A percentile compares a stretch with the other conserved stretches of the same genome.
These are phyloP conservation scores for Digitonthophagus gazella DNA, from an alignment of 2,888 invertebrate species.

Conservation along the genomic window DNA sequence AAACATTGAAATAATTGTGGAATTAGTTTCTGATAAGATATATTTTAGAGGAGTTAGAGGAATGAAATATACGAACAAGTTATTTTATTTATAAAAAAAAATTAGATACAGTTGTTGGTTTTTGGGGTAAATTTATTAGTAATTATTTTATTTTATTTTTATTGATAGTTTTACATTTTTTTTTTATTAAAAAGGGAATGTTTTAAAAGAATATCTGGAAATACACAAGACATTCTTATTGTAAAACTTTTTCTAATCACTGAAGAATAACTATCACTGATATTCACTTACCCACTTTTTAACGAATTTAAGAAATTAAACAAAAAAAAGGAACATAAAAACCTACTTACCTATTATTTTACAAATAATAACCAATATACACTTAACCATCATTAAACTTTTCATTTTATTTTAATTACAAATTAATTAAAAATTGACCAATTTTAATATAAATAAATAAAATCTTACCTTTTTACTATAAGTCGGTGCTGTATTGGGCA, in stretches of 20 bases:
- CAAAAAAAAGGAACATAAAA: conserved; percentile 18
- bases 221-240: not conserved
- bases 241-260: too few relatives aligned
- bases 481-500: conserved; percentile 26
- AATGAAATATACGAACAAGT: too few relatives aligned
- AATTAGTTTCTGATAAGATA: not conserved
- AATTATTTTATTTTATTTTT: too few relatives aligned
- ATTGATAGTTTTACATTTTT: not conserved
- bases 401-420: too few relatives aligned
- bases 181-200: too few relatives aligned
- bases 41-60: not conserved
- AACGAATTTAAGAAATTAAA: not conserved
- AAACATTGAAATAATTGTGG: not conserved
- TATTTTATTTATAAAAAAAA: not conserved
- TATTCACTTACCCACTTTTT: not conserved
- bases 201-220: not conserved
- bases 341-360: conserved; percentile 26
- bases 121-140: not conserved
- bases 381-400: too few relatives aligned
- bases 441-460: not conserved
- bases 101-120: not conserved
- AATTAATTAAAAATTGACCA: too few relatives aligned
- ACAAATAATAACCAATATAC: not conserved
- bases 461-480: conserved; percentile 36
- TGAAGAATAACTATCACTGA: not conserved